These are phyloP conservation scores for Umimayanthus chanpuru DNA, from an alignment of 92 coral and sea anemone genomes.

Conservation along the genomic window DNA sequence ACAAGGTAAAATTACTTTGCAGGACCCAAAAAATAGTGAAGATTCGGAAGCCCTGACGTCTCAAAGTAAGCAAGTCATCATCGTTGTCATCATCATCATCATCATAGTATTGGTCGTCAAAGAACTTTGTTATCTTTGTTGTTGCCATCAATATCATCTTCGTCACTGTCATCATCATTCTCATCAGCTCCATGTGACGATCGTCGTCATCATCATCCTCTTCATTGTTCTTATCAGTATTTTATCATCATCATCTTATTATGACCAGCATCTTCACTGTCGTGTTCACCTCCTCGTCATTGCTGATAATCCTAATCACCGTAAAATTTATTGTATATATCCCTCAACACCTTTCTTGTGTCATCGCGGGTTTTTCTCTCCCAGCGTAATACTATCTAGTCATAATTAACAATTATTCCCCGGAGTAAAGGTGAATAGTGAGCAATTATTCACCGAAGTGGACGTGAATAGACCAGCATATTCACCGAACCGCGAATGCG, in stretches of 20 bases:
- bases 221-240: too few species aligned
- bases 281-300: neutral
- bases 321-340: too few species aligned
- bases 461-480: too few species aligned
- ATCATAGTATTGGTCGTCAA: neutral
- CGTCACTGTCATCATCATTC: neutral
- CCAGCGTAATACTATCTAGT: neutral
- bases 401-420: too few species aligned
- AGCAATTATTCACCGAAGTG: too few species aligned
- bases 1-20: neutral
- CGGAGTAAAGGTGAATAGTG: too few species aligned
- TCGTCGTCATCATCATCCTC: too few species aligned
- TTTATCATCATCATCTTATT: too few species aligned
- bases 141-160: neutral
- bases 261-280: neutral
- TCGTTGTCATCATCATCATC: neutral
- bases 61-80: constrained; percentile 62
- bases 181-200: too few species aligned
- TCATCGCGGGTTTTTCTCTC: neutral
- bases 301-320: too few species aligned
- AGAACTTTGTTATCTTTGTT: too few species aligned
- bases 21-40: constrained; percentile 88
- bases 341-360: neutral
- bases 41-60: constrained; percentile 74
- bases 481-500: too few species aligned